phyloP scores from a whole-genome alignment of 2,113 vertebrate genomes.

The Cebus imitator region DNA sequence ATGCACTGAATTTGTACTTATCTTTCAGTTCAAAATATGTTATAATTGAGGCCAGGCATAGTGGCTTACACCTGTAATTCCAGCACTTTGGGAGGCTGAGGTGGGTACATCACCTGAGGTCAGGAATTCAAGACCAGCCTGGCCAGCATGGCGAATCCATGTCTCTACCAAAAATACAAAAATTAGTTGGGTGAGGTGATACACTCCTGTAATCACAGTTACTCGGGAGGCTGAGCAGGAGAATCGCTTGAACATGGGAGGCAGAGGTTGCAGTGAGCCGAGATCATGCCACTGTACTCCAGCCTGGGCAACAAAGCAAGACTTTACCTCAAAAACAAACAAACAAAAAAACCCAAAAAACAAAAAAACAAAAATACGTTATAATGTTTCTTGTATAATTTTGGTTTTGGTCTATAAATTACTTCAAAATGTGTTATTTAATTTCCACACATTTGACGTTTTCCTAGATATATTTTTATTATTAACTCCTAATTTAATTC shows the following conservation, averaged over 20 bases:
- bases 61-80: neutral
- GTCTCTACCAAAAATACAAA: neutral
- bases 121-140: neutral
- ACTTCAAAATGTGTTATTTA: neutral
- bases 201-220: neutral
- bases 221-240: neutral
- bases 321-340: neutral
- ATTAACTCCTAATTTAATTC: neutral
- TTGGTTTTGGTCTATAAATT: neutral
- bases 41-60: neutral
- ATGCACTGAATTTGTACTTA: neutral
- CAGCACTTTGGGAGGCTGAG: neutral
- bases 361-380: no score
- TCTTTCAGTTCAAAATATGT: neutral
- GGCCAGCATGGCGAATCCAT: neutral
- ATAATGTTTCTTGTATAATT: neutral
- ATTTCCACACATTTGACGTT: neutral
- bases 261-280: neutral
- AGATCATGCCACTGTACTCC: neutral
- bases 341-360: no score
- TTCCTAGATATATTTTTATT: neutral
- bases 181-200: neutral
- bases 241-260: neutral
- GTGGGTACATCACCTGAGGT: neutral
- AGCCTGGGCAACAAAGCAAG: neutral